phyloP scores from a whole-genome alignment of 2,113 vertebrate genomes.

The Pedionomus torquatus region DNA sequence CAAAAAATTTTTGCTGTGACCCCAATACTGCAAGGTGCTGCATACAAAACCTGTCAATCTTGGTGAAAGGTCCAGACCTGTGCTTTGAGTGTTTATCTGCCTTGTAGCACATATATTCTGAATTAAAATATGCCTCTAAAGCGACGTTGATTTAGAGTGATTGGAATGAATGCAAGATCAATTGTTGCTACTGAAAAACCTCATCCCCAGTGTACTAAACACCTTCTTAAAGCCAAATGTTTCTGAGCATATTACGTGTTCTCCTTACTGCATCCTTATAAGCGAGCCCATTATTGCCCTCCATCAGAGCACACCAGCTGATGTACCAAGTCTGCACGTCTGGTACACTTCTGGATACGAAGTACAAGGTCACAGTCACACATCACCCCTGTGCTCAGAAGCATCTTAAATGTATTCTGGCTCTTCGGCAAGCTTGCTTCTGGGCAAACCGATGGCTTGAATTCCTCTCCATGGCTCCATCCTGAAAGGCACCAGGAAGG shows the following conservation, averaged over 20 bases:
- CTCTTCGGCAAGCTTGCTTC: neutral
- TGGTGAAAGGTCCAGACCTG: neutral
- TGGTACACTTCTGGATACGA: neutral
- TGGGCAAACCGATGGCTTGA: neutral
- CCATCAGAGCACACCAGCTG: neutral
- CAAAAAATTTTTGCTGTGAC: neutral
- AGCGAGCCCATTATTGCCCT: fast-evolving
- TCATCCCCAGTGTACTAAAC: neutral
- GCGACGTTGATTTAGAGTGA: neutral
- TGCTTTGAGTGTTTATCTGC: neutral
- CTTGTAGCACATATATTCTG: neutral
- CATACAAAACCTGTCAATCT: neutral
- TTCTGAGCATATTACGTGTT: fast-evolving
- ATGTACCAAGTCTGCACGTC: neutral
- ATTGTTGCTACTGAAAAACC: neutral
- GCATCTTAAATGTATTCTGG: neutral
- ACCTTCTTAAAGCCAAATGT: neutral
- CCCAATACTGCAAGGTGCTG: neutral
- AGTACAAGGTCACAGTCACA: neutral
- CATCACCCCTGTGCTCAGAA: neutral
- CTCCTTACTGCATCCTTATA: neutral
- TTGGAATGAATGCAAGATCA: neutral
- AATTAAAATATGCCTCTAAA: neutral
- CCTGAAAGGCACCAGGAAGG: neutral
- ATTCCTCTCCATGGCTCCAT: neutral